phyloP scores from a whole-genome alignment of 1,140 invertebrate genomes.

The Drosophila kikkawai region DNA sequence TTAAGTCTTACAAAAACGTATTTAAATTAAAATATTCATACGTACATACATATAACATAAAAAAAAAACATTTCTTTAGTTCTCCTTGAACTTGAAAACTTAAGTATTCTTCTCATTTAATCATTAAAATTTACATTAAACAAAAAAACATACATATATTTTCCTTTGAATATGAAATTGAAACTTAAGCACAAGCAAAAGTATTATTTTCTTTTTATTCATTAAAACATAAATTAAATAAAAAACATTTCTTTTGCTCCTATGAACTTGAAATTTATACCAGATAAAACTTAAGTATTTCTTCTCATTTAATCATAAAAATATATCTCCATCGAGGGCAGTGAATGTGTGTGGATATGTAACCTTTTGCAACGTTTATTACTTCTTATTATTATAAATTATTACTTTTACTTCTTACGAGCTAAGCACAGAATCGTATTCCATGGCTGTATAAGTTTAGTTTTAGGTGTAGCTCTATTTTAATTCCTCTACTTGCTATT shows the following conservation, averaged over 20 bases:
- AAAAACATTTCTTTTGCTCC: neutral
- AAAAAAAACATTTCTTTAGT: neutral
- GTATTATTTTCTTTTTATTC: too few relatives aligned
- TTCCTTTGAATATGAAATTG: too few relatives aligned
- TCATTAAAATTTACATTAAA: neutral
- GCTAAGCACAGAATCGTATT: conserved; percentile 50
- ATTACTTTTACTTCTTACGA: conserved; percentile 1
- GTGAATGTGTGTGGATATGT: conserved; percentile 23
- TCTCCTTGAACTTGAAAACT: neutral
- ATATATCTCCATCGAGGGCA: conserved; percentile 10
- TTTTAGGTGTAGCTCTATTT: conserved; percentile 28
- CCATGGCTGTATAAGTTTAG: conserved; percentile 44
- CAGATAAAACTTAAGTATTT: neutral
- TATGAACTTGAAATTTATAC: neutral
- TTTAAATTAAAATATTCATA: neutral
- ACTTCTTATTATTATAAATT: neutral
- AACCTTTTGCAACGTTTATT: conserved; percentile 34
- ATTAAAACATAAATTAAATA: neutral
- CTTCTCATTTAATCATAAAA: neutral
- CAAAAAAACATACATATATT: too few relatives aligned
- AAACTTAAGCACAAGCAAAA: too few relatives aligned
- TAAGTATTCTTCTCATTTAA: neutral
- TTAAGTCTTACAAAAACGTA: neutral
- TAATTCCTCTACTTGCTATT: conserved; percentile 25
- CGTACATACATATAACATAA: neutral